Evolutionary conservation across 2,797 vertebrate genomes (phyloP), one percentile per base, ranked within the genome.

Genomic region (Eleutherodactylus coqui): DNA sequence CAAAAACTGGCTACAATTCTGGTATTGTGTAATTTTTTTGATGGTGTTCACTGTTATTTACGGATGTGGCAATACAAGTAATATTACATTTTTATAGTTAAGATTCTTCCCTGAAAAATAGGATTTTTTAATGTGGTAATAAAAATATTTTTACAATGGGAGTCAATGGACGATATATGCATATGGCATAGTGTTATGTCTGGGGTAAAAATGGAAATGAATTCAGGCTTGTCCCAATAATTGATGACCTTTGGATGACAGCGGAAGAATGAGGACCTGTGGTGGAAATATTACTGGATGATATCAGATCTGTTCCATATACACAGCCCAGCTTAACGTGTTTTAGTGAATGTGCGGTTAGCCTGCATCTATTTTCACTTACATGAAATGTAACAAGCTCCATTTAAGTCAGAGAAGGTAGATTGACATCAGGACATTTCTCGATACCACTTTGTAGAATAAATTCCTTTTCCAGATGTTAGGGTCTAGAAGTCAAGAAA

Each of bases 401-500:
- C n/a, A 70, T 76, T 80, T 87, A 64, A 67, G 41, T 60, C 27
- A 75, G 53, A 87, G 83, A 19, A 34, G 34, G 4, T 67, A 84
- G 55, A 80, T 27, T 64, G 67, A 84, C 82, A 84, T 53, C 47
- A 60, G n/a, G 62, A 64, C 67, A 41, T 58, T 75, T 80, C 41
- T 41, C 53, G 38, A 83, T 73, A 62, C 62, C 58, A 73, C 32
- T 47, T 47, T 69, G 32, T 7, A 45, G 21, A 62, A 13, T 29
- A 19, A 34, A 77, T 87, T 36, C 80, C 36, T 84, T 67, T 87
- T 84, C 86, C 86, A 87, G 86, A 87, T 84, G 86, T 80, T 19
- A 43, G 21, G 43, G 82, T 75, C 69, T 41, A 84, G 75, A 85
- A 67, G 51, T 83, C 75, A 58, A 83, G 75, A 49, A 79, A 79